Evolutionary conservation across 2,888 invertebrate genomes (phyloP), one percentile per base, ranked within the genome.

Genomic region (Melikaiella ostensackeni): DNA sequence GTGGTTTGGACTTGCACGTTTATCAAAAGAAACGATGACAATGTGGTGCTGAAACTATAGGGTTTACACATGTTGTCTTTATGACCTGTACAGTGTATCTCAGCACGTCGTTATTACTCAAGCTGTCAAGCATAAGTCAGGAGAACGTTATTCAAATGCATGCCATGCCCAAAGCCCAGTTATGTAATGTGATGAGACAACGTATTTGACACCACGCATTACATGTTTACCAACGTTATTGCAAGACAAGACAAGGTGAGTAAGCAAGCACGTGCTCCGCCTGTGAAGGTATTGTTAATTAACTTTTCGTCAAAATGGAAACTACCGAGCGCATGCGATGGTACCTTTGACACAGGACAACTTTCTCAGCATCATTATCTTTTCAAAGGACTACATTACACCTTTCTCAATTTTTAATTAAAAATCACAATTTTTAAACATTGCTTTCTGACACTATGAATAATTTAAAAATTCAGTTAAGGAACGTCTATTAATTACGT

Each of bases 151-250:
- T 77, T 79, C 82, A 81, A 80, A 77, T 80, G 74, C 82, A 81
- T 77, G 77, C 77, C 62, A 59, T 73, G 75, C 62, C 35, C 55
- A 59, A 59, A 75, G 73, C 35, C 76, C 70, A 50, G 46, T 50
- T 50, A 62, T 59, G 62, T 73, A 77, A 78, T 78, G 73, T 79
- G 75, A 78, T 77, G 79, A 73, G 78, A 77, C 81, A 80, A 75
- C 86, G 85, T 83, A 80, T 86, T 86, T 86, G 83, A 83, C 85
- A 86, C 84, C 83, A 70, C 50, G 70, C 27, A 70, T 70, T 70
- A 50, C 30, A 70, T 27, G 70, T 46, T 46, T 70, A 50, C 38
- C 16, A 50, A 46, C 27, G 19, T 50, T 70, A n/a, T n/a, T 27
- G 70, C n/a, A 70, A 46, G 30, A 27, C 70, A 19, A 70, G 46